Conservation (phyloP, 2,113 vertebrate species). For the Gorsachius goisagi region DNA sequence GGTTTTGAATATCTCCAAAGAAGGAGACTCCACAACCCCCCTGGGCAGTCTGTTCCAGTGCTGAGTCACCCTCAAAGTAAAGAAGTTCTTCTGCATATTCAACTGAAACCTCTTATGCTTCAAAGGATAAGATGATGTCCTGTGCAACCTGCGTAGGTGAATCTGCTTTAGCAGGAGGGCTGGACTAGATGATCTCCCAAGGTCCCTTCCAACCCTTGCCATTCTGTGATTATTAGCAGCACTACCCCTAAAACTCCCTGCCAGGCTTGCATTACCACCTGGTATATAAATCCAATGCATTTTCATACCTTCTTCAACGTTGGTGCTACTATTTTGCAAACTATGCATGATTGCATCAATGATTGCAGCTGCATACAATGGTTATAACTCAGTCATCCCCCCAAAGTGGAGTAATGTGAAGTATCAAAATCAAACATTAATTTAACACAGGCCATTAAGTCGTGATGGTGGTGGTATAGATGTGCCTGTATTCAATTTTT, state of each 20-base stretch:
- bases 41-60: too few species aligned
- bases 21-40: too few species aligned
- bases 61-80: too few species aligned
- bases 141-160: too few species aligned
- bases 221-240: neutral
- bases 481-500: neutral
- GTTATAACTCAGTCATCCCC: neutral
- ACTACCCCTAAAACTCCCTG: neutral
- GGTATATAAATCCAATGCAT: neutral
- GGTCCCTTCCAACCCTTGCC: too few species aligned
- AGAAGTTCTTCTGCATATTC: too few species aligned
- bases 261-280: slow-evolving; percentile 22
- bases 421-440: neutral
- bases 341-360: neutral
- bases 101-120: too few species aligned
- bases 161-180: too few species aligned
- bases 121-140: too few species aligned
- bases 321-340: neutral
- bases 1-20: too few species aligned
- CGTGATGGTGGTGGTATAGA: neutral
- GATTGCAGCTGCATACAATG: neutral
- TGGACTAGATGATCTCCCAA: too few species aligned
- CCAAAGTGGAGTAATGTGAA: neutral
- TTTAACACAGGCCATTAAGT: neutral
- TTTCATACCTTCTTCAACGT: neutral